Percentiles rank a stretch among this genome's conserved stretches.
Conservation (phyloP, 2,113 vertebrate genomes). For the Sebastes fasciatus region DNA sequence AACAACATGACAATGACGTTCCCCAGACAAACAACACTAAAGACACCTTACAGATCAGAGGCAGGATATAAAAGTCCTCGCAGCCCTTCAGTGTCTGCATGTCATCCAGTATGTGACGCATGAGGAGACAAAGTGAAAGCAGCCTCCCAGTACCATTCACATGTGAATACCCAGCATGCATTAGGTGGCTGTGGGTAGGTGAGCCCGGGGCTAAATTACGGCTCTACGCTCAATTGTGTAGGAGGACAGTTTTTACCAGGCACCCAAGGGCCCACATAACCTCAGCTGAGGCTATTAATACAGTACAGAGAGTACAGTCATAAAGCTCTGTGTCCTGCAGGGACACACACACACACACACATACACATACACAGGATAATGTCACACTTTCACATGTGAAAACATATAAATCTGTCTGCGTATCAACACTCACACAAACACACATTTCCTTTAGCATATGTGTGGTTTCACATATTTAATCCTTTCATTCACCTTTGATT, state of each 20-base stretch:
- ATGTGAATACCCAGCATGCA: slow-evolving; percentile 86
- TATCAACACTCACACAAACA: background rate
- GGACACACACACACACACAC: slow-evolving; percentile 17
- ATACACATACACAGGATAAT: background rate
- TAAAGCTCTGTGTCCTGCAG: slow-evolving; percentile 50
- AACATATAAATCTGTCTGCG: background rate
- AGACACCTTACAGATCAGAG: background rate
- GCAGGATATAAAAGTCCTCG: background rate
- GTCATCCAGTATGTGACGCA: slow-evolving; percentile 52
- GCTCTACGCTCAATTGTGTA: slow-evolving; percentile 80
- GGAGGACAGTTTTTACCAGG: slow-evolving; percentile 83
- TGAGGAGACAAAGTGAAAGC: slow-evolving; percentile 47
- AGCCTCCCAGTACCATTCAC: slow-evolving; percentile 64
- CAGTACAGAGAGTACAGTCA: slow-evolving; percentile 73
- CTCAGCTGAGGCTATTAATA: slow-evolving; percentile 83
- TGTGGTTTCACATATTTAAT: background rate
- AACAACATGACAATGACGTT: background rate
- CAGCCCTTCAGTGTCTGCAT: slow-evolving; percentile 10
- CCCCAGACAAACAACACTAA: background rate
- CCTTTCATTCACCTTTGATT: slow-evolving; percentile 1
- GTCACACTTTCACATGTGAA: background rate
- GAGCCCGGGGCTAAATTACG: slow-evolving; percentile 81
- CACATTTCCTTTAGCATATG: background rate
- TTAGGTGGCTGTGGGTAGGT: slow-evolving; percentile 86
- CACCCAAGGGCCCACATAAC: slow-evolving; percentile 80